Conservation (phyloP, 2,888 invertebrate genomes). For the Tortricodes alternella region DNA sequence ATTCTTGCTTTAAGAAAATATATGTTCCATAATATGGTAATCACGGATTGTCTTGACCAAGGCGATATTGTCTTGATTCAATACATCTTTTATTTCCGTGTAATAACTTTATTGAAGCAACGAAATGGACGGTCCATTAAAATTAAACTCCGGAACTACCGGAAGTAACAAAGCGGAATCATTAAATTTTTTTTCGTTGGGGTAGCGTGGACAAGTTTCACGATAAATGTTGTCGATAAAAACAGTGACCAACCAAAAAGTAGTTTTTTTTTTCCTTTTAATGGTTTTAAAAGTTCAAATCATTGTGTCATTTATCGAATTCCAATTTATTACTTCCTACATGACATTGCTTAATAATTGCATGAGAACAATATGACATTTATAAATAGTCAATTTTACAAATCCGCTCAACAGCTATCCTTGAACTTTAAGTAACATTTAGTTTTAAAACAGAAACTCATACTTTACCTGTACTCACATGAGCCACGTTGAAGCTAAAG, state of each 20-base stretch:
- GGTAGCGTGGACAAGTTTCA: too few species aligned
- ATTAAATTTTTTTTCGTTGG: too few species aligned
- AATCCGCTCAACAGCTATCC: conserved; percentile 13
- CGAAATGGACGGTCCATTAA: too few species aligned
- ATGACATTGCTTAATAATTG: not conserved
- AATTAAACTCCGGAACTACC: too few species aligned
- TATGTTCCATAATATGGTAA: too few species aligned
- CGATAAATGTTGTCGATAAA: too few species aligned
- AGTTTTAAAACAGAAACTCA: conserved; percentile 19
- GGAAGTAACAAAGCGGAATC: too few species aligned
- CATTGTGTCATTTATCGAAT: not conserved
- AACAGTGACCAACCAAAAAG: not conserved
- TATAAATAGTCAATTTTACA: not conserved
- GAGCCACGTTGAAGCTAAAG: conserved; percentile 3
- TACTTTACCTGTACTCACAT: not conserved
- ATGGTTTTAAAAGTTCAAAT: not conserved
- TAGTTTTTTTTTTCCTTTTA: not conserved
- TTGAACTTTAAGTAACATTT: conserved; percentile 24
- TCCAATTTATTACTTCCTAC: not conserved
- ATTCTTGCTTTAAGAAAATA: too few species aligned
- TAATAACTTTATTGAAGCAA: too few species aligned
- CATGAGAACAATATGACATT: conserved; percentile 1
- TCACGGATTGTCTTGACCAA: too few species aligned
- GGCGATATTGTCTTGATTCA: too few species aligned
- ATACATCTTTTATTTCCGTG: too few species aligned